A percentile compares a stretch with the other conserved stretches of the same genome.
Conservation (phyloP, 2,113 vertebrate species). For the Setophaga petechia region DNA sequence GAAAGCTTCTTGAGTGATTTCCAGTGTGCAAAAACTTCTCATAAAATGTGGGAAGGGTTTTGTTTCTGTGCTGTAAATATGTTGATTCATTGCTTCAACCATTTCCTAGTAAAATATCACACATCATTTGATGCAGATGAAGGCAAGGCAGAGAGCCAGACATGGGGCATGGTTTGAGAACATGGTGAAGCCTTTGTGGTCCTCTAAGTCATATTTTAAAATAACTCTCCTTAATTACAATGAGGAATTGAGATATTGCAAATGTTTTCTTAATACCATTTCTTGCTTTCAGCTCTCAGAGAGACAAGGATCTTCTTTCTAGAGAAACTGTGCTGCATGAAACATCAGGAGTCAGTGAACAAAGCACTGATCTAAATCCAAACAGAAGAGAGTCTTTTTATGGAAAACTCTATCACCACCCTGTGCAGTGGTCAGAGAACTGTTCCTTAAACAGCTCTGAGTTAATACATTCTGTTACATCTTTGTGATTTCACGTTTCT, state of each 20-base stretch:
- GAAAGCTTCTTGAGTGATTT: not conserved
- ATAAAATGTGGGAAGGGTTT: not conserved
- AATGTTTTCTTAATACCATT: not conserved
- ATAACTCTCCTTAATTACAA: not conserved
- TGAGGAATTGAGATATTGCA: not conserved
- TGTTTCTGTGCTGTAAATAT: not conserved
- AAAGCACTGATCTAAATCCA: not conserved
- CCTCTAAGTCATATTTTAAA: not conserved
- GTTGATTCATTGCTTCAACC: not conserved
- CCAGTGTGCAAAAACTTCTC: not conserved
- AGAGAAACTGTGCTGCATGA: not conserved
- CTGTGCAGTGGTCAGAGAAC: not conserved
- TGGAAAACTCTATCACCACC: not conserved
- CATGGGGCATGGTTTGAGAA: not conserved
- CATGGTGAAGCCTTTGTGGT: not conserved
- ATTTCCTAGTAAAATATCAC: not conserved
- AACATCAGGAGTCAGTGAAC: not conserved
- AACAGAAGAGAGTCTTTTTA: not conserved
- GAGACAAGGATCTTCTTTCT: not conserved
- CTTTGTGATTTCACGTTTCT: not conserved
- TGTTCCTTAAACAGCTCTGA: not conserved
- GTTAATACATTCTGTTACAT: not conserved
- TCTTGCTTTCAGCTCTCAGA: not conserved
- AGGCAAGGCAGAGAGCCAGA: not conserved
- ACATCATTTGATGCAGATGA: not conserved